phyloP scores from a whole-genome alignment of 2,797 vertebrate species.

The Lates japonicus region DNA sequence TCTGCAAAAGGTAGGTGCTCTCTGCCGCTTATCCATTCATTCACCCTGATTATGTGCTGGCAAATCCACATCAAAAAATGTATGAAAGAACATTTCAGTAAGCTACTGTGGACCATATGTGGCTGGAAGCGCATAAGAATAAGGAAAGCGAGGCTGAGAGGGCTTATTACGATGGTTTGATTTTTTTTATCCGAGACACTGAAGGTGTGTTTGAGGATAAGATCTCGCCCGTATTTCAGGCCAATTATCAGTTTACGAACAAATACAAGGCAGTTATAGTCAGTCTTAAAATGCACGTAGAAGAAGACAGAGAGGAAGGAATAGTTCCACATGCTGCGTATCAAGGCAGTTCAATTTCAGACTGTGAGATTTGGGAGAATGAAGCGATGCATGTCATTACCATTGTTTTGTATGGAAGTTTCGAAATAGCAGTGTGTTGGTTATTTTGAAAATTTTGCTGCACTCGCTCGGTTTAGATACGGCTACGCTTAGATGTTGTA shows the following conservation, averaged over 20 bases:
- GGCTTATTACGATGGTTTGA: slow-evolving; percentile 47
- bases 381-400: slow-evolving; percentile 31
- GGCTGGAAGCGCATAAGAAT: slow-evolving; percentile 41
- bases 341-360: slow-evolving; percentile 13
- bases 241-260: slow-evolving; percentile 46
- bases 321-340: slow-evolving; percentile 5
- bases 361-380: slow-evolving; percentile 30
- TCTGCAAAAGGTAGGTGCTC: too few relatives aligned
- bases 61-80: slow-evolving; percentile 53
- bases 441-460: slow-evolving; percentile 25
- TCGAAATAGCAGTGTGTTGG: slow-evolving; percentile 44
- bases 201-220: slow-evolving; percentile 59
- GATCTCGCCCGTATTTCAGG: slow-evolving; percentile 47
- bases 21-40: too few relatives aligned
- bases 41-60: slow-evolving; percentile 52
- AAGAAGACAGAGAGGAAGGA: slow-evolving; percentile 17
- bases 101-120: slow-evolving; percentile 59
- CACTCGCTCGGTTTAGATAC: slow-evolving; percentile 19
- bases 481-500: slow-evolving; percentile 2
- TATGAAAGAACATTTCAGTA: slow-evolving; percentile 49
- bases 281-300: slow-evolving; percentile 27
- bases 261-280: slow-evolving; percentile 22
- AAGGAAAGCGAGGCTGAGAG: slow-evolving; percentile 16
- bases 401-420: slow-evolving; percentile 40
- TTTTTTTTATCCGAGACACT: slow-evolving; percentile 67